Evolutionary conservation across 1,140 invertebrate genomes (phyloP).

Genomic region (Aphaenogaster ashmeadi): DNA sequence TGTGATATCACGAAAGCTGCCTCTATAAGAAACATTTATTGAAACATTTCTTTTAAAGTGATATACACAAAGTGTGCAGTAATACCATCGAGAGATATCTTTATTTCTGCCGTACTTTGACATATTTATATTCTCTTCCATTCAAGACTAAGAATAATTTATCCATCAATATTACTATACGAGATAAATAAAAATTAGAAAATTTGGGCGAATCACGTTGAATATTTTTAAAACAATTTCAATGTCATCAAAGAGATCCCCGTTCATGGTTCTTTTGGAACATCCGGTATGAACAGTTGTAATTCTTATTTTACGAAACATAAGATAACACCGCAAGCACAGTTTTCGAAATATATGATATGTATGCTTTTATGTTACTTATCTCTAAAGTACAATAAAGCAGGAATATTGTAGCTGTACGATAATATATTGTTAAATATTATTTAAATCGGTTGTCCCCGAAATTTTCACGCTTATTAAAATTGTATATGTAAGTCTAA

Average conservation of each 20-base stretch:
- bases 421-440: not conserved
- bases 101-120: constrained; percentile 12
- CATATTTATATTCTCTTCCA: not conserved
- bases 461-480: constrained; percentile 58
- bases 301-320: constrained; percentile 5
- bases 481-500: constrained; percentile 24
- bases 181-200: not conserved
- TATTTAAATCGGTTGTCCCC: constrained; percentile 49
- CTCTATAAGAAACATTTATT: not conserved
- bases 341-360: not conserved
- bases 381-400: not conserved
- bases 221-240: constrained; percentile 15
- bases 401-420: not conserved
- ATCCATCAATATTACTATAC: constrained; percentile 3
- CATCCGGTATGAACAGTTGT: not conserved
- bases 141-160: not conserved
- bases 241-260: not conserved
- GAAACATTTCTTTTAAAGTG: not conserved
- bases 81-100: not conserved
- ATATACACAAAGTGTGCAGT: not conserved
- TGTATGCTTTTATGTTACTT: not conserved
- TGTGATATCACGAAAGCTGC: constrained; percentile 9
- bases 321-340: not conserved
- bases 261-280: not conserved
- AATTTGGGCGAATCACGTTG: not conserved